Evolutionary conservation across 1,140 invertebrate genomes (phyloP).

Genomic region (Drosophila azteca): DNA sequence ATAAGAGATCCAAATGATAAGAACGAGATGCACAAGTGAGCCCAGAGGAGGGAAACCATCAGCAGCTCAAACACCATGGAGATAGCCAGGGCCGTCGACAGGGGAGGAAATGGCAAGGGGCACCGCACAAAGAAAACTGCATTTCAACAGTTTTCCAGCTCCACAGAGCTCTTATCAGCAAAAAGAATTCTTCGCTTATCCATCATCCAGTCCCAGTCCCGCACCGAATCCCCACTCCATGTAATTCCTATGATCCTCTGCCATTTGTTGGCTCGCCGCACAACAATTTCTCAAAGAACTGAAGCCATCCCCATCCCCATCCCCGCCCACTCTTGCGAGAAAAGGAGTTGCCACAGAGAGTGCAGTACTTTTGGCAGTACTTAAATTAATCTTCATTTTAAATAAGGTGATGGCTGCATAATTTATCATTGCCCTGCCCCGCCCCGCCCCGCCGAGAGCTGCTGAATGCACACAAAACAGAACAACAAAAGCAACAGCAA

Average conservation of each 20-base stretch:
- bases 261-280: slow-evolving; percentile 34
- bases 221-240: slow-evolving; percentile 9
- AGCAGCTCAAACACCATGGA: too few relatives aligned
- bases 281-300: slow-evolving; percentile 34
- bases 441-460: background rate
- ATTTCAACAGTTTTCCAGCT: too few relatives aligned
- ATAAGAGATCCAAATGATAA: too few relatives aligned
- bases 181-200: too few relatives aligned
- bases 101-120: too few relatives aligned
- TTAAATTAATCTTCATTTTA: slow-evolving; percentile 74
- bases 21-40: too few relatives aligned
- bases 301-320: background rate
- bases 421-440: slow-evolving; percentile 39
- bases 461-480: slow-evolving; percentile 12
- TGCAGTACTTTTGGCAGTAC: slow-evolving; percentile 34
- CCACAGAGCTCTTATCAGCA: too few relatives aligned
- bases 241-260: slow-evolving; percentile 14
- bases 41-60: too few relatives aligned
- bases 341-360: slow-evolving; percentile 1
- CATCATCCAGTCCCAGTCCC: background rate
- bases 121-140: too few relatives aligned
- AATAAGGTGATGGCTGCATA: slow-evolving; percentile 52
- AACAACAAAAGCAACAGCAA: background rate
- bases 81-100: too few relatives aligned
- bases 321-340: background rate